phyloP scores from a whole-genome alignment of 1,140 invertebrate species.

The Popillia japonica region DNA sequence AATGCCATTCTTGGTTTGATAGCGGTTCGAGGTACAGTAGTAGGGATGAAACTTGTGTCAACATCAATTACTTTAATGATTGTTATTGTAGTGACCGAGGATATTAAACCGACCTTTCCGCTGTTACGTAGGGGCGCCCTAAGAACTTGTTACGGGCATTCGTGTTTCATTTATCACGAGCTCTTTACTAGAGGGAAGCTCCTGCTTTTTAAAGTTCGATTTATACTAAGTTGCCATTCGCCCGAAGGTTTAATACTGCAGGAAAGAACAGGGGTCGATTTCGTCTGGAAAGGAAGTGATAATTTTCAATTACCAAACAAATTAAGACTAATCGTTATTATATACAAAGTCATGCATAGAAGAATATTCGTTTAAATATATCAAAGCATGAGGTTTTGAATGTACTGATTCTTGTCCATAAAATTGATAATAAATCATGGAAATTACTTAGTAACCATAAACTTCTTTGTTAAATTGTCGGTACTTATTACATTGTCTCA shows the following conservation, averaged over 20 bases:
- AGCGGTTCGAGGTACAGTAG: constrained; percentile 31
- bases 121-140: not conserved
- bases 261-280: not conserved
- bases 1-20: constrained; percentile 25
- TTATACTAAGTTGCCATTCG: not conserved
- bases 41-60: constrained; percentile 45
- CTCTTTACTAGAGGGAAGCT: not conserved
- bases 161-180: constrained; percentile 20
- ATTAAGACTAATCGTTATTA: constrained; percentile 37
- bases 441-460: too few species aligned
- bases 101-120: constrained; percentile 27
- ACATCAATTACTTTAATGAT: constrained; percentile 55
- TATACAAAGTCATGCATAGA: not conserved
- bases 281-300: not conserved
- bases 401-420: too few species aligned
- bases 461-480: too few species aligned
- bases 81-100: constrained; percentile 46
- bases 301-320: constrained; percentile 35
- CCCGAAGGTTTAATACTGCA: not conserved
- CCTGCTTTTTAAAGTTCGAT: constrained; percentile 13
- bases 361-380: too few species aligned
- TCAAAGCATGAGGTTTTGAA: too few species aligned
- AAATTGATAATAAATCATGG: too few species aligned
- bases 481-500: too few species aligned
- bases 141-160: constrained; percentile 31